Evolutionary conservation across 37 sponge, comb jelly and placozoan genomes (phyloP), one percentile per base, ranked within the genome.

Genomic region (Crambe crambe): DNA sequence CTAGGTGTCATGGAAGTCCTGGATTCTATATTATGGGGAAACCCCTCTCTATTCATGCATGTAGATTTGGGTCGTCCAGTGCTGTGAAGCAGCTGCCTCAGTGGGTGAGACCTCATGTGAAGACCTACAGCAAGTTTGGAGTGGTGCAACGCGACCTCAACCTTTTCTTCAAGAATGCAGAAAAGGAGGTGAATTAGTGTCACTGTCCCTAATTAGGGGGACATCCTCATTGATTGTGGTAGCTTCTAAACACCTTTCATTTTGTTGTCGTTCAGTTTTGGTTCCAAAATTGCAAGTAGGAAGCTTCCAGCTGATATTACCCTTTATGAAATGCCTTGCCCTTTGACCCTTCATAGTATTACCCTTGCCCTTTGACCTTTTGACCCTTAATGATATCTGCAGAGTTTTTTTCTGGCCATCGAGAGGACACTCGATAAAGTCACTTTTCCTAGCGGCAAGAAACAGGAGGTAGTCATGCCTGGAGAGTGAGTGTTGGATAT

Each of bases 41-140:
- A 12, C 12, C 51, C 51, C 6, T 15, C 51, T 15, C 12, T 6
- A 47, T 12, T 12, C 61, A 1, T 18, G 10, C 56, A 37, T 12
- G 6, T 57, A 91, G 94, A 80, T 93, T 93, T 74, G 68, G 57
- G 54, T 80, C 81, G 31, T 34, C 59, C 29, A 71, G 44, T 35
- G 68, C 78, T n/a, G 27, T 72, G 37, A 71, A 51, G 1, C 94
- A 93, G 80, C 77, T 95, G 0, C 90, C 95, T 37, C 66, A 77
- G 34, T 95, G 95, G 95, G 41, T 95, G 23, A 44, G 80, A 40
- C 86, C 92, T 20, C 59, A 78, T 42, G 66, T 82, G n/a, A 81
- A 66, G 56, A 70, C 70, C 22, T 88, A 89, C 72, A 71, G 75
- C 36, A 87, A 80, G 68, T 93, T 87, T 89, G 95, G 92, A 12